Base-by-base conservation (phyloP, 2,797 vertebrate species). In the Oreochromis grahami region DNA sequence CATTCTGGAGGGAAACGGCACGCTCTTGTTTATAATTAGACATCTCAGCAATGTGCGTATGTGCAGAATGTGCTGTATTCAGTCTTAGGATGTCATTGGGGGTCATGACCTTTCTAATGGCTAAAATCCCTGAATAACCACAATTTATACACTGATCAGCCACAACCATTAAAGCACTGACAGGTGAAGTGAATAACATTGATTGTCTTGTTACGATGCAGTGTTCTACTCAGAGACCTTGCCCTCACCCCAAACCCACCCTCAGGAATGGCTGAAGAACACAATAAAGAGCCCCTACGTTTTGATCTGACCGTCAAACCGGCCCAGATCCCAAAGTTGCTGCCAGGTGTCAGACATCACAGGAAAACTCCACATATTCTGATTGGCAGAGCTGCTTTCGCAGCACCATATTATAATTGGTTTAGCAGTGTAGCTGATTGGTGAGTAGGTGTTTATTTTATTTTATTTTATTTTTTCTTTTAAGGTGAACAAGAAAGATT, bases 21-120 rank as follows among this genome's bases (percentile, higher is more conserved):
- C 26, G n/a, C 24, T 48, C 24, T n/a, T 58, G 50, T 74, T 41
- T 77, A 19, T 52, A 78, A 70, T 45, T 9, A 19, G 24, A 81
- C 19, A 32, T 19, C 26, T 58, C 4, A 45, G 76, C 14, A 56
- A 63, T 86, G 65, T 32, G 50, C 26, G 38, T 32, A 21, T 65
- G 60, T 74, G 17, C 72, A 55, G 10, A 29, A 24, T 76, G 41
- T 50, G 15, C 70, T 26, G 32, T 21, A 17, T 48, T 36, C 13
- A n/a, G 29, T 77, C n/a, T 65, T 11, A 43, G 38, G 60, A 53
- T 14, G 53, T 78, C 43, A 76, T 21, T 17, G 24, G 68, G 19
- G 89, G 87, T 93, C 84, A 78, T 82, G 86, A 91, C 87, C 86
- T 89, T 82, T 90, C 58, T 70, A 79, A 89, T 79, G 32, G 36